Conservation (phyloP, 2,797 vertebrate species). For the Ptychadena robeensis region DNA sequence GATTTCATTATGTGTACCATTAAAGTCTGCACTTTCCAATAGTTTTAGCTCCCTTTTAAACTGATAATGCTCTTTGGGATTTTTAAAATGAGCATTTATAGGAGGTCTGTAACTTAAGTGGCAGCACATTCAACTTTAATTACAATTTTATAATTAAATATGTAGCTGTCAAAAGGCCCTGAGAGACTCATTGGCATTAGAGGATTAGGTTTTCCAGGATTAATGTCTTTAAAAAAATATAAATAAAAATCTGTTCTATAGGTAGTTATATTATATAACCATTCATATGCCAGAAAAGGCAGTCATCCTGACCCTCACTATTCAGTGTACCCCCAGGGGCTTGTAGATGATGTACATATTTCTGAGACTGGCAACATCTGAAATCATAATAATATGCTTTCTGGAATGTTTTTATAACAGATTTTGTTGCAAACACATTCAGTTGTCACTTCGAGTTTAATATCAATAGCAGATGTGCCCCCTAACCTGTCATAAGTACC, state of each 20-base stretch:
- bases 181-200: background rate
- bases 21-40: too few species aligned
- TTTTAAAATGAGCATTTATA: background rate
- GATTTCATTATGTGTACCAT: too few species aligned
- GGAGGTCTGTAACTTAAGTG: background rate
- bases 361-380: too few species aligned
- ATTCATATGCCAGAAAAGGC: background rate
- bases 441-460: background rate
- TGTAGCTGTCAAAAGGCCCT: background rate
- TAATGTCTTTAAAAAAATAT: background rate
- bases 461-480: background rate
- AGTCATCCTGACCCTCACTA: too few species aligned
- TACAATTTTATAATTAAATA: background rate
- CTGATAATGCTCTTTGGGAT: background rate
- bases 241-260: background rate
- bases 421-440: background rate
- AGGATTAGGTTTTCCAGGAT: background rate
- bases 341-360: background rate
- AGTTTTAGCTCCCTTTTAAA: too few species aligned
- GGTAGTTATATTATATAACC: background rate
- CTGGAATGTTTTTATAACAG: background rate
- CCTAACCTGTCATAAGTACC: background rate
- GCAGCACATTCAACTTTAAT: background rate
- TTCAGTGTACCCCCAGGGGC: background rate
- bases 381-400: too few species aligned